Percentiles rank a stretch among this genome's conserved stretches.
Evolutionary conservation across 2,888 invertebrate species (phyloP).

Genomic region (Buathra laborator): DNA sequence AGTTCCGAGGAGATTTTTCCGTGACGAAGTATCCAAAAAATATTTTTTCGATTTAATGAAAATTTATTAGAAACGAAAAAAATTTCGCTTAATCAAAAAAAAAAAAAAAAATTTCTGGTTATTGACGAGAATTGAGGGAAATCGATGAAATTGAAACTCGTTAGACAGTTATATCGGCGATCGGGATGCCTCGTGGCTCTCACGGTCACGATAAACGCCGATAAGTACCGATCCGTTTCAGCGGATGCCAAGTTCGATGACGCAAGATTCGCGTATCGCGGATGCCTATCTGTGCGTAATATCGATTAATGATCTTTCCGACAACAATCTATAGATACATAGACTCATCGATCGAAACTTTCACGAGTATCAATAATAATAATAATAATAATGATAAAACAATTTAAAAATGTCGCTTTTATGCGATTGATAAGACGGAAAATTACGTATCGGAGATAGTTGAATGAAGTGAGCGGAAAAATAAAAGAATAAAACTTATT

Average conservation of each 20-base stretch:
- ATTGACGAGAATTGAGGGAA: no score
- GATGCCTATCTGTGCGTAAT: not conserved
- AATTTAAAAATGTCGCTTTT: no score
- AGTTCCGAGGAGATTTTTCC: not conserved
- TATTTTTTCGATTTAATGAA: not conserved
- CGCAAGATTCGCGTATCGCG: not conserved
- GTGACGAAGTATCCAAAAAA: not conserved
- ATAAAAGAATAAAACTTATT: not conserved
- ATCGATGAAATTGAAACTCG: no score
- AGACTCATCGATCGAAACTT: not conserved
- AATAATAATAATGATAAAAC: not conserved
- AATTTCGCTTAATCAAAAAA: no score
- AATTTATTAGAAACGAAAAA: no score
- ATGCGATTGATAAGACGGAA: not conserved
- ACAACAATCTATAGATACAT: not conserved
- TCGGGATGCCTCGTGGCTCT: not conserved
- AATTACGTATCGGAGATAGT: not conserved
- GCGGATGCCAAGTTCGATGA: not conserved
- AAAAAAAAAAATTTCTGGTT: no score
- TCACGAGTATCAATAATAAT: not conserved
- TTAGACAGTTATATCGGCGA: no score
- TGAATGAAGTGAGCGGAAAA: not conserved
- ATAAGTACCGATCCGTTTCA: not conserved
- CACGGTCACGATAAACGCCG: conserved; percentile 27
- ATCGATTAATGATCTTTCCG: not conserved